These are phyloP conservation scores for Uloborus plumipes DNA, from an alignment of 2,888 invertebrate genomes.

Conservation along the genomic window DNA sequence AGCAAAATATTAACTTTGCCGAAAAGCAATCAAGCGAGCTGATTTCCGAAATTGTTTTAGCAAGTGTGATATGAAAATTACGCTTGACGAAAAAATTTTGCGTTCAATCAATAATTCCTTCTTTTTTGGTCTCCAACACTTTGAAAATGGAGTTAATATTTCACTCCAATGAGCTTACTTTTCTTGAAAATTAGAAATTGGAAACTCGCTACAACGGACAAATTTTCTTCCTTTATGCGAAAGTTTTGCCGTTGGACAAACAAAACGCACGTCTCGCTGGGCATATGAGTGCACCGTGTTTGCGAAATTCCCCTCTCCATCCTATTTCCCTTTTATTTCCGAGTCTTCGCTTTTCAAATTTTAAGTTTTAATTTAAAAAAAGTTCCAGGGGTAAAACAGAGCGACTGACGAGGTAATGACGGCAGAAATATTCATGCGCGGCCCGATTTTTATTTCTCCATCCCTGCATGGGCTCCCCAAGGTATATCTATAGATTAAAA, in stretches of 20 bases:
- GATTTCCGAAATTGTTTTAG: too few species aligned
- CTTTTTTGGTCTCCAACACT: too few species aligned
- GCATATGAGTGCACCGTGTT: constrained; percentile 35
- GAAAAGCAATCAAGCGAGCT: too few species aligned
- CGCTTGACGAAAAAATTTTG: too few species aligned
- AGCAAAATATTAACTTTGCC: too few species aligned
- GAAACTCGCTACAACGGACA: constrained; percentile 1
- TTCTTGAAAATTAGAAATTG: constrained; percentile 47
- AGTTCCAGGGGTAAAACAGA: constrained; percentile 34
- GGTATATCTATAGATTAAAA: constrained; percentile 48
- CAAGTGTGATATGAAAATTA: too few species aligned
- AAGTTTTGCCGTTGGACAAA: constrained; percentile 41
- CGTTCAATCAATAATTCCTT: too few species aligned
- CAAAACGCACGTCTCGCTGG: constrained; percentile 40
- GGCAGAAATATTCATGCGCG: constrained; percentile 45
- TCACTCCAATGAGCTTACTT: too few species aligned
- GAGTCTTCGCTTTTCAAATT: constrained; percentile 34
- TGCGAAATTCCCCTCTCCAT: constrained; percentile 28
- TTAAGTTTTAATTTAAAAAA: constrained; percentile 45
- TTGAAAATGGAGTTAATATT: too few species aligned
- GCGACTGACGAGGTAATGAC: constrained; percentile 17
- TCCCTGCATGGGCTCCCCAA: background rate
- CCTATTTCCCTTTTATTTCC: constrained; percentile 34
- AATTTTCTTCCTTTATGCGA: constrained; percentile 14
- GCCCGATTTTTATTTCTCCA: constrained; percentile 32